phyloP scores from a whole-genome alignment of 2,113 vertebrate genomes.

The Bettongia penicillata region DNA sequence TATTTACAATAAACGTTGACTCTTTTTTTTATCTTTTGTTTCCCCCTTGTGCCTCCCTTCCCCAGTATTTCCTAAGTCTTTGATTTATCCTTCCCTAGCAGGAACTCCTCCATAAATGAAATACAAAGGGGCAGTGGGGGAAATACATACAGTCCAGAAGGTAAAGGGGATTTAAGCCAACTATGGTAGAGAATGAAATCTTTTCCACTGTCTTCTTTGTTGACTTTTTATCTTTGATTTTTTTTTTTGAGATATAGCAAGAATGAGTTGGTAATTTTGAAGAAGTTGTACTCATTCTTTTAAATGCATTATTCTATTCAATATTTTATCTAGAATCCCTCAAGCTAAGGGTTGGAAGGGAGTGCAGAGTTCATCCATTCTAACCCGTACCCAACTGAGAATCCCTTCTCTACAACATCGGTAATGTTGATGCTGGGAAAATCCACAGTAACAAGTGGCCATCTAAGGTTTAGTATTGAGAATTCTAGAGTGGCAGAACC shows the following conservation, averaged over 20 bases:
- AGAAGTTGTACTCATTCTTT: background rate
- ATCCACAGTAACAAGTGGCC: background rate
- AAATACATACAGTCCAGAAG: background rate
- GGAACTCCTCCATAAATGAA: background rate
- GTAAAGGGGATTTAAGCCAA: background rate
- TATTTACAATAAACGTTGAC: background rate
- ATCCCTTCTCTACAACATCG: background rate
- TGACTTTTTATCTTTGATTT: background rate
- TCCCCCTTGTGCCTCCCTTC: background rate
- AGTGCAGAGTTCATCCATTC: background rate
- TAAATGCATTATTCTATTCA: background rate
- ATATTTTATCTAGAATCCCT: background rate
- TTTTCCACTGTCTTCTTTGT: background rate
- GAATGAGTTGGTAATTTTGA: conserved; percentile 18
- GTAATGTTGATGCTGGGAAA: background rate
- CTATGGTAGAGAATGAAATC: background rate
- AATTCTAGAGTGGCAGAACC: background rate
- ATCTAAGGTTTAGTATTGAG: background rate
- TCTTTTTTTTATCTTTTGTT: background rate
- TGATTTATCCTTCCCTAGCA: background rate
- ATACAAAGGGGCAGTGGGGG: background rate
- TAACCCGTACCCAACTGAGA: background rate
- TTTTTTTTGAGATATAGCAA: background rate
- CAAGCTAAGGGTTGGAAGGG: background rate
- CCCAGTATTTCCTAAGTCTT: background rate